A percentile compares a stretch with the other conserved stretches of the same genome.
Conservation (phyloP, 2,888 invertebrate species). For the Strigamia crassipes region DNA sequence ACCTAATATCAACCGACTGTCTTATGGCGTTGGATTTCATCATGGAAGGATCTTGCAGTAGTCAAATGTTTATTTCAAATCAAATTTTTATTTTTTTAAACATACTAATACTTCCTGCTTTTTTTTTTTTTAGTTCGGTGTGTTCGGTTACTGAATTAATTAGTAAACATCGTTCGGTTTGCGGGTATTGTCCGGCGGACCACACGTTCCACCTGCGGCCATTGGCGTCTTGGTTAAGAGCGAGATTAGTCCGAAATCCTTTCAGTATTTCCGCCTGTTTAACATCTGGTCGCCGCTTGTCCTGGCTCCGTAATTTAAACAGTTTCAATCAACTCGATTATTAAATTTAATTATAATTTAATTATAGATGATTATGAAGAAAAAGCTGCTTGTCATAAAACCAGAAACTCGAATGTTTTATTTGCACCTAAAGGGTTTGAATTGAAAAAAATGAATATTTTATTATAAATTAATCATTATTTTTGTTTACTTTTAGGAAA, state of each 20-base stretch:
- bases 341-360: not conserved
- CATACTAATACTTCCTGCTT: not conserved
- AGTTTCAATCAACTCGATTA: not conserved
- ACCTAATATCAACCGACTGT: not conserved
- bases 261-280: not conserved
- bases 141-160: not conserved
- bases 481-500: not conserved
- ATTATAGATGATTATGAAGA: not conserved
- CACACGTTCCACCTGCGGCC: not conserved
- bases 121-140: conserved; percentile 17
- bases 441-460: not conserved
- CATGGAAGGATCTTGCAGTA: not conserved
- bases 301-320: not conserved
- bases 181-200: not conserved
- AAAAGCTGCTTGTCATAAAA: not conserved
- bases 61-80: not conserved
- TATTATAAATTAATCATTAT: not conserved
- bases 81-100: not conserved
- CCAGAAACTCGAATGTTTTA: not conserved
- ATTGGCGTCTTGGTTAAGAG: not conserved
- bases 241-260: not conserved
- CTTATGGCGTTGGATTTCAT: conserved; percentile 14
- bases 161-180: not conserved
- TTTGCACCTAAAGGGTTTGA: conserved; percentile 24
- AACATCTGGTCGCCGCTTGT: not conserved